A percentile compares a stretch with the other conserved stretches of the same genome.
These are phyloP conservation scores for Brachyalestes nurse DNA, from an alignment of 2,797 vertebrate genomes.

Conservation along the genomic window DNA sequence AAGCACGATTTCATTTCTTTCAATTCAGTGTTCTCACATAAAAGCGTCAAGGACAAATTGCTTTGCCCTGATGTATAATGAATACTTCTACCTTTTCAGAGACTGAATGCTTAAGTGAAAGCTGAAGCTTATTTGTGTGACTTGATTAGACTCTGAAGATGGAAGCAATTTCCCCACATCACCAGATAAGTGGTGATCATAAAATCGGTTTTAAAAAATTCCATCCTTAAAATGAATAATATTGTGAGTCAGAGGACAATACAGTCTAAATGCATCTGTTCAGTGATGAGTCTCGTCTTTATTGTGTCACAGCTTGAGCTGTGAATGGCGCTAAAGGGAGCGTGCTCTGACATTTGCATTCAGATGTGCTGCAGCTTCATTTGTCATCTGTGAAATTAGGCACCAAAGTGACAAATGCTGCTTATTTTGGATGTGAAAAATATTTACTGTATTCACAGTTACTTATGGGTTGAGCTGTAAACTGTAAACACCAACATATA, in stretches of 20 bases:
- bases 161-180: neutral
- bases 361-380: conserved; percentile 3
- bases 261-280: neutral
- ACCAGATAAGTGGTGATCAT: conserved; percentile 1
- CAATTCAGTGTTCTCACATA: neutral
- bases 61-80: neutral
- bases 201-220: neutral
- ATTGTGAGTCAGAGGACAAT: neutral
- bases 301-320: neutral
- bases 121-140: neutral
- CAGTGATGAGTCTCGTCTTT: neutral
- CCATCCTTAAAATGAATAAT: neutral
- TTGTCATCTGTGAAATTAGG: neutral
- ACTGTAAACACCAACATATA: too few species aligned
- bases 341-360: conserved; percentile 17
- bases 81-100: neutral
- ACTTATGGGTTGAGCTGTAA: too few species aligned
- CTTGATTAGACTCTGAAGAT: neutral
- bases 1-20: neutral
- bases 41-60: neutral
- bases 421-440: neutral
- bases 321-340: neutral
- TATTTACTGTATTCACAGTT: too few species aligned
- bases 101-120: neutral
- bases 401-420: neutral